Evolutionary conservation across 2,113 vertebrate genomes (phyloP), one percentile per base, ranked within the genome.

Genomic region (Hystrix brachyura): DNA sequence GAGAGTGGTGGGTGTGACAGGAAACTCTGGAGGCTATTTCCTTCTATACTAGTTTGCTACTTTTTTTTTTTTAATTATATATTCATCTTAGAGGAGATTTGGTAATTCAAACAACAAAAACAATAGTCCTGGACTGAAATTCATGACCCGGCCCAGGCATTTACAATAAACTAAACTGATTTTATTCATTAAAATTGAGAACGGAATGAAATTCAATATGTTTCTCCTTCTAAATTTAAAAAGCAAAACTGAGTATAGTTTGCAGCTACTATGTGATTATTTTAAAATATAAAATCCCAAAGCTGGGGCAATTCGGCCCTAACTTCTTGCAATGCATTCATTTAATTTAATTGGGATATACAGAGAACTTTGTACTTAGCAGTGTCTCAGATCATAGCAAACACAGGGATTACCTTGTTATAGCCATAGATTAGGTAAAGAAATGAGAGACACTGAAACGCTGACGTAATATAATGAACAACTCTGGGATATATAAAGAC

Each of bases 401-500:
- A 79, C 7, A 64, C 60, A 81, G 25, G 5, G 29, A 48, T 89
- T 57, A 17, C 32, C 62, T 87, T 74, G 4, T 32, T 34, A 9
- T 27, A 79, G 15, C 7, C 46, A 19, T 34, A 1, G 48, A 43
- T 83, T 13, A 64, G 9, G 23, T 12, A 60, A 59, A 34, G 18
- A 87, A 46, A 46, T 9, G 17, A 76, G 38, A 55, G 9, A n/a
- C 4, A 11, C 10, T 3, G 38, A 84, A 78, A 34, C 0, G 0
- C 5, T 71, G 60, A 48, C 17, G 7, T 38, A 3, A 19, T 21
- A 23, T 3, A 27, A 59, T 32, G 34, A 80, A 32, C 11, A 67
- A 5, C 6, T 32, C 15, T 48, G 5, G 29, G 81, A 43, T 6
- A 1, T 3, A 0, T 8, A 43, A 46, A 19, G 17, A 17, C 14